Evolutionary conservation across 1,140 invertebrate genomes (phyloP).

Genomic region (Propsilocerus akamusi): DNA sequence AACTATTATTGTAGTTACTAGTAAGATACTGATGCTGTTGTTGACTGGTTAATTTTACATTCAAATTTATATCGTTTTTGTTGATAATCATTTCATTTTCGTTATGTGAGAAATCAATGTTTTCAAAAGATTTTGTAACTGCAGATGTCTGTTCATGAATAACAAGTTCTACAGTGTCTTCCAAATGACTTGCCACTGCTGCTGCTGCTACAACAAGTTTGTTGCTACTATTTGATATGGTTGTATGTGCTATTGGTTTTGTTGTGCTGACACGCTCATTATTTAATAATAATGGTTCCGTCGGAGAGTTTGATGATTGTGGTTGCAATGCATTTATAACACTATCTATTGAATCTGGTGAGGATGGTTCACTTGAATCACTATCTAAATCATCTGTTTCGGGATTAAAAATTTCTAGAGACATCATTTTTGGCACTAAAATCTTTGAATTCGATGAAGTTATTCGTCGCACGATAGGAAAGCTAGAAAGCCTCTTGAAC

Average conservation of each 20-base stretch:
- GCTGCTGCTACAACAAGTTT: constrained; percentile 32
- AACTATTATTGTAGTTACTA: neutral
- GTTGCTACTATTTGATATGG: neutral
- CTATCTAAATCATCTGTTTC: constrained; percentile 80
- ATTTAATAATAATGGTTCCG: neutral
- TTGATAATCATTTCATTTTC: neutral
- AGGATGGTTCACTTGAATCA: constrained; percentile 69
- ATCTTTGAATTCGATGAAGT: constrained; percentile 26
- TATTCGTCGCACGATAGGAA: constrained; percentile 38
- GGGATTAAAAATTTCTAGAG: constrained; percentile 72
- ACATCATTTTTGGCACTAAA: constrained; percentile 45
- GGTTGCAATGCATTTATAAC: constrained; percentile 45
- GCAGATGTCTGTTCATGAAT: constrained; percentile 20
- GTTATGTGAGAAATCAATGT: neutral
- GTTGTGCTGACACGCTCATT: neutral
- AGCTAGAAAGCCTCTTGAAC: constrained; percentile 38
- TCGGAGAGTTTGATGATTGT: constrained; percentile 5
- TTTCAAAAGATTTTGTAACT: neutral
- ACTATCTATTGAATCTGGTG: constrained; percentile 68
- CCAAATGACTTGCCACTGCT: constrained; percentile 41
- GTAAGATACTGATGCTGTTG: neutral
- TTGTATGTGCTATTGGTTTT: neutral
- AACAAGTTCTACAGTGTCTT: constrained; percentile 42
- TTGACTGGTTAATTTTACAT: neutral
- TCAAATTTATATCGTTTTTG: neutral